Evolutionary conservation across 2,113 vertebrate species (phyloP).

Genomic region (Grus americana): DNA sequence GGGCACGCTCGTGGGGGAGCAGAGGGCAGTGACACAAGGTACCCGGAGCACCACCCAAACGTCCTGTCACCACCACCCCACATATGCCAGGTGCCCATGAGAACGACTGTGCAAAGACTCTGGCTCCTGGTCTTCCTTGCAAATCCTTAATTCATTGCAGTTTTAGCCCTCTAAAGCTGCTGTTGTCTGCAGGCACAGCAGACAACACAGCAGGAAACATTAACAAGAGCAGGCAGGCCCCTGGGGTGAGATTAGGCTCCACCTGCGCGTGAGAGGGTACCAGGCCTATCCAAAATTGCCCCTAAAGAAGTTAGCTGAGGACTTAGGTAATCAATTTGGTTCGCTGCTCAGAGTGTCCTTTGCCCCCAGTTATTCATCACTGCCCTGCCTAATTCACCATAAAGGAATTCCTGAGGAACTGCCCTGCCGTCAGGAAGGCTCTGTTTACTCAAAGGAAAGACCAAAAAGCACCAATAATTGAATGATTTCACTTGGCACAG

Average conservation of each 20-base stretch:
- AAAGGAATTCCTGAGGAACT: constrained; percentile 77
- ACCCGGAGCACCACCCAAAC: rapidly evolving
- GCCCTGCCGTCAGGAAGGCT: constrained; percentile 45
- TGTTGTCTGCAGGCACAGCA: not conserved
- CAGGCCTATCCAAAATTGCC: not conserved
- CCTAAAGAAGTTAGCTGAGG: not conserved
- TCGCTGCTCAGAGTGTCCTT: constrained; percentile 18
- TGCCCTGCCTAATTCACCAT: constrained; percentile 70
- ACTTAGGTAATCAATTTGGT: constrained; percentile 28
- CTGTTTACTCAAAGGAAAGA: constrained; percentile 28
- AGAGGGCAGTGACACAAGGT: not conserved
- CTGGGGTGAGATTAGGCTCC: not conserved
- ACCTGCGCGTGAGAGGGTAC: not conserved
- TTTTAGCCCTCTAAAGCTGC: not conserved
- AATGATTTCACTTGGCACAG: constrained; percentile 9
- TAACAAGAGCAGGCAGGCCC: not conserved
- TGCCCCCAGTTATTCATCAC: constrained; percentile 69
- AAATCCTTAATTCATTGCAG: not conserved
- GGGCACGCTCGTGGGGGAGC: rapidly evolving
- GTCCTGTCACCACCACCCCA: not conserved
- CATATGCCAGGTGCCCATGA: rapidly evolving
- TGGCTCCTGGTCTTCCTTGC: not conserved
- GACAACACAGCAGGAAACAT: not conserved
- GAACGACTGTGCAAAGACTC: not conserved
- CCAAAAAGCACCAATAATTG: constrained; percentile 9